Base-by-base conservation (phyloP, 1,140 invertebrate genomes). In the Lordiphosa stackelbergi region DNA sequence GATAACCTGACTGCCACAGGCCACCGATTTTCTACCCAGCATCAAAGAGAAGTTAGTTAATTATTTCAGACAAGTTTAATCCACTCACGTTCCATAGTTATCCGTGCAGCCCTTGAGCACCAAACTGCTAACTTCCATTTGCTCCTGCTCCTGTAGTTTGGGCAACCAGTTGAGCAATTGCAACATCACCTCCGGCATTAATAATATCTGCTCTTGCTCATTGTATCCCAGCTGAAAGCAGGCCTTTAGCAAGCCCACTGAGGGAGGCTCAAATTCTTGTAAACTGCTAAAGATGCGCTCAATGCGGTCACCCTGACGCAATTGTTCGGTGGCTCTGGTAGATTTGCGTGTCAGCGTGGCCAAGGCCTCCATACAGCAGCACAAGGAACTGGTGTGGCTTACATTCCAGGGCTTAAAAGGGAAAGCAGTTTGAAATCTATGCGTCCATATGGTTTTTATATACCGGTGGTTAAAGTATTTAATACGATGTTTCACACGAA, bases 151-250 rank as follows among this genome's bases (percentile, higher is more conserved):
- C 28, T 85, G 69, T 16, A 90, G 81, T n/a, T 85, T 63, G 0
- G 81, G 77, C 28, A 89, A 34, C 88, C 88, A 89, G n/a, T 84
- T 49, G 4, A 87, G 51, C 42, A 87, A 31, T 46, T 86, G 68
- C 13, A 77, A 45, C 46, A 87, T 68, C 3, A 87, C 81, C 57
- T 87, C 86, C 0, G 85, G 85, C 24, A 87, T 40, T 13, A 81
- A 51, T 16, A 87, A 41, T 34, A 73, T 1, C n/a, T 71, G 66
- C 9, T 65, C 58, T 13, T 81, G 74, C 4, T 75, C 86, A 65
- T 88, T 87, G 53, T 85, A 88, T 1, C 88, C 88, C 83, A 90
- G 70, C 35, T 70, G 56, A 28, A 89, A 72, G 31, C 89, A 79
- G 24, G 86, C 75, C 48, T 88, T 70, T 10, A 90, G 53, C 5